phyloP scores from a whole-genome alignment of 2,113 vertebrate genomes.

The Ifrita kowaldi region DNA sequence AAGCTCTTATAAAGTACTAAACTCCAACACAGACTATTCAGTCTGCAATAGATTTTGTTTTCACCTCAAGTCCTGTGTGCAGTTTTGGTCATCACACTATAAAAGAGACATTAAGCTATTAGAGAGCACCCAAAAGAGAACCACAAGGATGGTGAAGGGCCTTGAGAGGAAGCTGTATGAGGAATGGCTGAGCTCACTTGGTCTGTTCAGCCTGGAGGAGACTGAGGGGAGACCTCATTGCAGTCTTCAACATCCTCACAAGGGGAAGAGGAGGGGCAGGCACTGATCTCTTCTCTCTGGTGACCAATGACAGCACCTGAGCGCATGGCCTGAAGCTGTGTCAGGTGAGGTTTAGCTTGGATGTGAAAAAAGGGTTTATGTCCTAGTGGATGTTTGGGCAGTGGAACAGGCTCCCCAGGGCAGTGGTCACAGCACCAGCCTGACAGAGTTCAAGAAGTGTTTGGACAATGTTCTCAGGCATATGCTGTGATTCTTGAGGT shows the following conservation, averaged over 20 bases:
- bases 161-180: fast-evolving
- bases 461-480: not conserved
- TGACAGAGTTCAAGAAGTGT: not conserved
- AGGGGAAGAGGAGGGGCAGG: not conserved
- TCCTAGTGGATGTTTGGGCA: not conserved
- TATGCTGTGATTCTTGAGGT: not conserved
- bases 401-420: not conserved
- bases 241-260: not conserved
- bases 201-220: not conserved
- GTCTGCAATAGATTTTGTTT: not conserved
- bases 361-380: not conserved
- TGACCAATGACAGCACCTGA: not conserved
- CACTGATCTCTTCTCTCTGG: not conserved
- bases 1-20: not conserved
- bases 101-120: not conserved
- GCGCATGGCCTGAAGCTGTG: not conserved
- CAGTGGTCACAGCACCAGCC: not conserved
- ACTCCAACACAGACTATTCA: not conserved
- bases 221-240: not conserved
- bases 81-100: not conserved
- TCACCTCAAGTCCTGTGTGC: not conserved
- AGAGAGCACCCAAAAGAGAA: not conserved
- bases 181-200: not conserved
- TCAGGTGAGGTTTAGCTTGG: not conserved
- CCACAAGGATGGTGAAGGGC: fast-evolving